Conservation (phyloP, 2,113 vertebrate species). For the Prunella himalayana region DNA sequence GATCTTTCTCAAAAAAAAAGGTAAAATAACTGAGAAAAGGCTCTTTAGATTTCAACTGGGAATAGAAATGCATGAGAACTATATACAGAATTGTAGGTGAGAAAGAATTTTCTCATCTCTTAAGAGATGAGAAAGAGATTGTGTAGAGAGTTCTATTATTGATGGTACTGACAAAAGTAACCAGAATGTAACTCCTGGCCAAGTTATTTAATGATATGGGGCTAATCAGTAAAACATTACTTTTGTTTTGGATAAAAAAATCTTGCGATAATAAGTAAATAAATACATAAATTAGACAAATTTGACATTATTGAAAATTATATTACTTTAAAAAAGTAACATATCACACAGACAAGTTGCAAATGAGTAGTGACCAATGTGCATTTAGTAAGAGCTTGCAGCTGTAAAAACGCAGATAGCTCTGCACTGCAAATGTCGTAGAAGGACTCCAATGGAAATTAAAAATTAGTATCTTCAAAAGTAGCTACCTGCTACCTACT, state of each 20-base stretch:
- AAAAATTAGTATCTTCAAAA: neutral
- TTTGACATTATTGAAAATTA: neutral
- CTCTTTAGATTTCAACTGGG: neutral
- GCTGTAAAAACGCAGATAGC: neutral
- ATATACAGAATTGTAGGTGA: neutral
- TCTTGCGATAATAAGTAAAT: neutral
- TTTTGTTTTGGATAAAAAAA: neutral
- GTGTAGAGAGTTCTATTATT: neutral
- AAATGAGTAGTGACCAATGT: neutral
- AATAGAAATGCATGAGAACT: neutral
- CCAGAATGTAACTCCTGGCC: neutral
- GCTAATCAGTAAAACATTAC: neutral
- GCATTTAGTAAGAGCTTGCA: neutral
- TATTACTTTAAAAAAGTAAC: neutral
- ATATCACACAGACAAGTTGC: neutral
- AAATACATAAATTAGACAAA: neutral
- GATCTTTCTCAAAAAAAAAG: neutral
- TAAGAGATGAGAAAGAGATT: neutral
- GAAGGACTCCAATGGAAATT: neutral
- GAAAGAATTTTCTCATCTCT: neutral
- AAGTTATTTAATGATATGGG: neutral
- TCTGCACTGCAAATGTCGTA: neutral
- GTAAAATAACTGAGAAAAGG: neutral
- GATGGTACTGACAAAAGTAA: neutral
- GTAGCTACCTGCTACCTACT: neutral